Percentiles rank a stretch among this genome's conserved stretches.
These are phyloP conservation scores for Cataglyphis hispanica DNA, from an alignment of 1,140 invertebrate genomes.

Conservation along the genomic window DNA sequence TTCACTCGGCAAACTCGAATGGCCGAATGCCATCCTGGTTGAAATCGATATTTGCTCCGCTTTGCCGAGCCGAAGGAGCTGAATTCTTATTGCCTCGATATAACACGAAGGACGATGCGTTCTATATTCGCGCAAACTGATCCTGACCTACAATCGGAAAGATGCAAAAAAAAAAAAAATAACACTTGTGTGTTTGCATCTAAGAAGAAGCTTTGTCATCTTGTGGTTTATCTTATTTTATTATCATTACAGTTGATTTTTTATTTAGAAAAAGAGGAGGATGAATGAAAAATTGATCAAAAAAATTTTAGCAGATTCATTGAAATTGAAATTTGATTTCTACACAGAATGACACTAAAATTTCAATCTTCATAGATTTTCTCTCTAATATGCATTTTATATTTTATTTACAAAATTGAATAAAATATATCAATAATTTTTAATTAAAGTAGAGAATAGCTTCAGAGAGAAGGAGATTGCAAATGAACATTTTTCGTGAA, in stretches of 20 bases:
- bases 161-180: background rate
- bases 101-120: slow-evolving; percentile 29
- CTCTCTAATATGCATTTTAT: background rate
- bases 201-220: background rate
- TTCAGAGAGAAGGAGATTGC: background rate
- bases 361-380: background rate
- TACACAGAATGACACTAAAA: background rate
- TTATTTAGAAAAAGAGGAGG: background rate
- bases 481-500: background rate
- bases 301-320: background rate
- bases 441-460: background rate
- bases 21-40: slow-evolving; percentile 47
- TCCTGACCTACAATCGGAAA: slow-evolving; percentile 55
- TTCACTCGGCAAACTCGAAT: slow-evolving; percentile 44
- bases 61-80: slow-evolving; percentile 31
- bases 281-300: background rate
- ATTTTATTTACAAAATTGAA: background rate
- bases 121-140: slow-evolving; percentile 43
- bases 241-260: slow-evolving; percentile 1
- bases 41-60: slow-evolving; percentile 53
- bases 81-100: slow-evolving; percentile 55
- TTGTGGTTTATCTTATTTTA: background rate
- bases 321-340: background rate
- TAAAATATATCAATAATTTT: background rate
- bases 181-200: background rate